phyloP scores from a whole-genome alignment of 2,888 invertebrate genomes.

The Lysandra bellargus region DNA sequence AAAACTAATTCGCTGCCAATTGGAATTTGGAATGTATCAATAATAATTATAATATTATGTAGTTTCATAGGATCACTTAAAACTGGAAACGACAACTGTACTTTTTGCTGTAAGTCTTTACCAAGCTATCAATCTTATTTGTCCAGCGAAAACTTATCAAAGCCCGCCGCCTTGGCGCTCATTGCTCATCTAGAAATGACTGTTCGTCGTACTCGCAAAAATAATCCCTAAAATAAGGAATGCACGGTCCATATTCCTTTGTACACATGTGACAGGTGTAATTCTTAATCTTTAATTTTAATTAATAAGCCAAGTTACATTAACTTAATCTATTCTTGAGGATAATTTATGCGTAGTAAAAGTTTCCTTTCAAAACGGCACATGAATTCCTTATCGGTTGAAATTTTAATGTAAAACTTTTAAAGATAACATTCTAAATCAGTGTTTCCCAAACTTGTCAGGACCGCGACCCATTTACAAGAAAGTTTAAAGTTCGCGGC shows the following conservation, averaged over 20 bases:
- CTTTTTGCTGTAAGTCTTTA: not conserved
- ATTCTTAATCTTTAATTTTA: conserved; percentile 24
- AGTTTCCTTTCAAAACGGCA: not conserved
- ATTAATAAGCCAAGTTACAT: conserved; percentile 19
- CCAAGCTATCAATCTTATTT: not conserved
- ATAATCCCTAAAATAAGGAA: not conserved
- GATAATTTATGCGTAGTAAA: conserved; percentile 6
- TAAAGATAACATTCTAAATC: not conserved
- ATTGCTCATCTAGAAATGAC: not conserved
- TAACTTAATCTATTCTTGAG: conserved; percentile 6
- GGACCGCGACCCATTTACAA: too few species aligned
- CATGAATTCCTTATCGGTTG: not conserved
- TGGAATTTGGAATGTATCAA: too few species aligned
- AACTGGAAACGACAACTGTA: not conserved
- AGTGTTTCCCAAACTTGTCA: too few species aligned
- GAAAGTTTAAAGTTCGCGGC: too few species aligned
- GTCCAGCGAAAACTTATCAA: not conserved
- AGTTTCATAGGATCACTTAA: too few species aligned
- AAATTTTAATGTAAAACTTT: not conserved
- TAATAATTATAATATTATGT: too few species aligned
- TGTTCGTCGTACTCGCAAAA: not conserved
- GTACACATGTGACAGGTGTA: conserved; percentile 37
- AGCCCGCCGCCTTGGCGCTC: not conserved
- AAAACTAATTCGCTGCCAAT: too few species aligned
- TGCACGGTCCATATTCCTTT: not conserved